Evolutionary conservation across 2,113 vertebrate genomes (phyloP), one percentile per base, ranked within the genome.

Genomic region (Microcebus jonahi): DNA sequence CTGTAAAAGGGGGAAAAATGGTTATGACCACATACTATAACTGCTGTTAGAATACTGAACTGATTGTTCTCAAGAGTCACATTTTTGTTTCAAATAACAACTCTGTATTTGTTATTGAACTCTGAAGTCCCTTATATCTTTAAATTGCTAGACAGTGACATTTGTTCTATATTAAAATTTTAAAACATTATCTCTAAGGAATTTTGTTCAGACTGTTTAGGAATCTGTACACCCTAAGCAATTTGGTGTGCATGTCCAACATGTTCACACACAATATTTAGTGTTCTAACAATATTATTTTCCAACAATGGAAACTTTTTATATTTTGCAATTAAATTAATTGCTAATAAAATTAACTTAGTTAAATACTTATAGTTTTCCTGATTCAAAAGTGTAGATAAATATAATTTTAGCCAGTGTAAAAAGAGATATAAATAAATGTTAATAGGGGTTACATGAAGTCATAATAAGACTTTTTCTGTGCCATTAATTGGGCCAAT

Each of bases 101-200:
- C 98, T 98, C 98, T 98, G 96, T 97, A 94, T 98, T 99, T 99
- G 98, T 98, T 99, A 98, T 98, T 99, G 98, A 98, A 96, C 99
- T 98, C 99, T 82, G 89, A 98, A 98, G 98, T 96, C 98, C 98
- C 98, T 98, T 99, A 99, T 99, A 99, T 99, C 99, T 98, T 99
- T 97, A 86, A 93, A 97, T 95, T 98, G 98, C 98, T 97, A 55
- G 98, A 96, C 97, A 98, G 97, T 99, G 99, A 99, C 99, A 99
- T 99, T 99, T 98, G 98, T 97, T 98, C 99, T 99, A 99, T 99
- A 99, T 99, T 99, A 99, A 99, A 99, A 99, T 99, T 99, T 98
- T 98, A 98, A 99, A 98, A 96, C 99, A 98, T 97, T 97, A 97
- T 98, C 98, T 99, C 99, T 96, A 97, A 98, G 99, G 98, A 98